phyloP scores from a whole-genome alignment of 2,888 invertebrate species.

The Ectemnius cavifrons region DNA sequence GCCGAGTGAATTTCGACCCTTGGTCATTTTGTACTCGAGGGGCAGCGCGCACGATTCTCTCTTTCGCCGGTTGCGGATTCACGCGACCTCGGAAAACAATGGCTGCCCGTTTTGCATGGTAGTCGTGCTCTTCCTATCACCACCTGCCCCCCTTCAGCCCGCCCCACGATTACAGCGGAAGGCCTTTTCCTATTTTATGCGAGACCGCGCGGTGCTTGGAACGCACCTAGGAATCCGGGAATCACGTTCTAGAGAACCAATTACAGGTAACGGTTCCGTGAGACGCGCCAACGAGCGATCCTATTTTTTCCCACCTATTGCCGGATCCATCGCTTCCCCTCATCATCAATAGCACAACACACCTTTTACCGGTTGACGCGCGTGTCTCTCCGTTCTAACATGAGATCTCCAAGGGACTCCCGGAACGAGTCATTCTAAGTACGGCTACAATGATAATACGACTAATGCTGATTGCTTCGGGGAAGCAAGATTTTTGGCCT shows the following conservation, averaged over 20 bases:
- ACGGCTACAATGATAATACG: conserved; percentile 36
- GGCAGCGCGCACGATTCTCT: conserved; percentile 32
- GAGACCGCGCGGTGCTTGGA: conserved; percentile 23
- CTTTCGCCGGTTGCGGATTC: conserved; percentile 34
- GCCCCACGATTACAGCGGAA: too few species aligned
- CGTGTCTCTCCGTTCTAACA: conserved; percentile 13
- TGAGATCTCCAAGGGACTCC: too few species aligned
- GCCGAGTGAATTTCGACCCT: conserved; percentile 14
- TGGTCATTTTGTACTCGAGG: not conserved
- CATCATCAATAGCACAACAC: too few species aligned
- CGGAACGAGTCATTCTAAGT: conserved; percentile 12
- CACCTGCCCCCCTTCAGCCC: too few species aligned
- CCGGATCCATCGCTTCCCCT: too few species aligned
- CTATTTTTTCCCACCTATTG: conserved; percentile 1
- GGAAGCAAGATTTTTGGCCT: conserved; percentile 41
- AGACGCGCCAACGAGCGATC: conserved; percentile 30
- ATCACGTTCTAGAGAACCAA: conserved; percentile 62
- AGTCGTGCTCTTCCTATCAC: too few species aligned
- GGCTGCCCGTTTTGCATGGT: conserved; percentile 20
- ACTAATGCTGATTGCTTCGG: conserved; percentile 66
- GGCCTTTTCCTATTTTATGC: conserved; percentile 26
- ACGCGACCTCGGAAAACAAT: conserved; percentile 40
- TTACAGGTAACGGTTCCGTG: conserved; percentile 59
- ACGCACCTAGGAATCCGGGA: conserved; percentile 55
- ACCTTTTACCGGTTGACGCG: conserved; percentile 6